Conservation (phyloP, 1,140 invertebrate genomes). For the Dermatophagoides farinae region DNA sequence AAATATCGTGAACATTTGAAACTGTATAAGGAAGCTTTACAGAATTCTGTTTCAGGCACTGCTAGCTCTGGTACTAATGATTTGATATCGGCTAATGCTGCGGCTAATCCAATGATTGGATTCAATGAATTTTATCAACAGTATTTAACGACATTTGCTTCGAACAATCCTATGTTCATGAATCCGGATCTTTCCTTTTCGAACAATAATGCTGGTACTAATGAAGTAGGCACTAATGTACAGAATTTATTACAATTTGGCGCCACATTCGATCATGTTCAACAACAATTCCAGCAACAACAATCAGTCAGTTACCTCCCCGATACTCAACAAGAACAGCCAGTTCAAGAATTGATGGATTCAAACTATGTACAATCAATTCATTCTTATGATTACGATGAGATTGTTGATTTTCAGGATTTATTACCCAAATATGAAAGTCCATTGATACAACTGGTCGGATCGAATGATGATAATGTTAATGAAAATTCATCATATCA, state of each 20-base stretch:
- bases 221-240: not conserved
- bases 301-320: not conserved
- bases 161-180: not conserved
- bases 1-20: constrained; percentile 10
- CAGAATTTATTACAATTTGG: not conserved
- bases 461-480: not conserved
- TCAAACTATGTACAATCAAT: no score
- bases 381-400: no score
- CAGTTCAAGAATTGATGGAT: no score
- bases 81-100: not conserved
- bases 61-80: not conserved
- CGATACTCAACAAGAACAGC: no score
- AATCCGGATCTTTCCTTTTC: not conserved
- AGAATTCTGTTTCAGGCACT: not conserved
- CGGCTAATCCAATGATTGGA: not conserved
- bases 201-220: not conserved
- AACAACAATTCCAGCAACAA: not conserved
- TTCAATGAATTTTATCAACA: not conserved
- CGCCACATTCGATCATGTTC: not conserved
- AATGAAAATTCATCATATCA: not conserved
- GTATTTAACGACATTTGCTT: not conserved
- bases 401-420: not conserved
- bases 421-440: not conserved
- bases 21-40: not conserved
- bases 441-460: not conserved